Evolutionary conservation across 2,113 vertebrate species (phyloP), one percentile per base, ranked within the genome.

Genomic region (Speoplatyrhinus poulsoni): DNA sequence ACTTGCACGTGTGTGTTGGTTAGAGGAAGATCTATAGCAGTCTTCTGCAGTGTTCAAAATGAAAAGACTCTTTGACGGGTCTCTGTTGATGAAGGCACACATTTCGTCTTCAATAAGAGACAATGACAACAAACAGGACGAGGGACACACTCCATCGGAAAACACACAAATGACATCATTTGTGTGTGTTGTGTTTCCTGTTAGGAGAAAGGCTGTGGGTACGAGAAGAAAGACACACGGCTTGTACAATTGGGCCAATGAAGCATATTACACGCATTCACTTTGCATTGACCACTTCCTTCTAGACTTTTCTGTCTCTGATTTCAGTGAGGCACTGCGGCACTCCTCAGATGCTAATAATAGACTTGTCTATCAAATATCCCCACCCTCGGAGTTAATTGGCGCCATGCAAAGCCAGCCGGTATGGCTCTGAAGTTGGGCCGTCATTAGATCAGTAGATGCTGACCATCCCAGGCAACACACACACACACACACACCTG

Each of bases 401-500:
- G 92, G 88, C 72, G 75, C 72, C 69, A 83, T 71, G 83, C 76
- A 80, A 86, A 87, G 83, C 81, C 78, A 85, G 77, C 76, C 78
- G 69, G 80, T 65, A 65, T 73, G 65, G 70, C 76, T 87, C 84
- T 83, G 90, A 88, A 88, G 84, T 82, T 73, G 72, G 85, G 68
- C 82, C 85, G 26, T 92, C 91, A 92, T 93, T 91, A 92, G 92
- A 92, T 93, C 92, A 90, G 82, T 92, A 81, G 78, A 83, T 82
- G 77, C 85, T 83, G 84, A 78, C 82, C 72, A 46, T 79, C 84
- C 70, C 60, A 67, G 60, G 71, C 70, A 58, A 9, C 65, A 67
- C 16, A 62, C 72, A 54, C 79, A 77, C 79, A 49, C 46, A 50
- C 46, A 41, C 12, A 73, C 75, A 92, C 91, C 91, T 92, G 91